These are phyloP conservation scores for Macquaria ambigua DNA, from an alignment of 2,113 vertebrate genomes.

Conservation along the genomic window DNA sequence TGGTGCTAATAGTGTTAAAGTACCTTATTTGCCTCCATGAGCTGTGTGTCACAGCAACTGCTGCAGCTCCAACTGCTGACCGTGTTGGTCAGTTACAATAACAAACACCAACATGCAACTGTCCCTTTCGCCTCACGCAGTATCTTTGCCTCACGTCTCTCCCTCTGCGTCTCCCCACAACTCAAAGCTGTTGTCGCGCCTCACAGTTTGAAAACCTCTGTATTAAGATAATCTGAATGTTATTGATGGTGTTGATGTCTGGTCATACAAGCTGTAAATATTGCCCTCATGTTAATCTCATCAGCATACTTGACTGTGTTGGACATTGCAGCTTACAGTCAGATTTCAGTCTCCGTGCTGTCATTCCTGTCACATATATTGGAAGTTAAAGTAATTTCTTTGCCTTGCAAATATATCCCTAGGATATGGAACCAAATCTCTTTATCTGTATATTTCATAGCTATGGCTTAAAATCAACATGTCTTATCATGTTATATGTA, in stretches of 20 bases:
- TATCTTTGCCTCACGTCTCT: not conserved
- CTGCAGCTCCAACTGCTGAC: not conserved
- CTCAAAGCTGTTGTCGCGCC: too few species aligned
- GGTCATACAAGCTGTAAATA: not conserved
- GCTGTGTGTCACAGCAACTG: not conserved
- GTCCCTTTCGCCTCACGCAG: not conserved
- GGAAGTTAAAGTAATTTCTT: not conserved
- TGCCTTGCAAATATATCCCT: not conserved
- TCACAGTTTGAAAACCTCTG: not conserved
- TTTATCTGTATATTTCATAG: not conserved
- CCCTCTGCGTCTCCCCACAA: not conserved
- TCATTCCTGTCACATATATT: not conserved
- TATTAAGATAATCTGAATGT: not conserved
- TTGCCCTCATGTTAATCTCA: not conserved
- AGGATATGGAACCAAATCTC: not conserved
- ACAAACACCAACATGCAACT: too few species aligned
- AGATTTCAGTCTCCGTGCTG: not conserved
- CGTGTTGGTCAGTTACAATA: too few species aligned
- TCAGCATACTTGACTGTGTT: not conserved
- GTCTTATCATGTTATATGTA: not conserved
- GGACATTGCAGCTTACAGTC: not conserved
- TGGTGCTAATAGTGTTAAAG: not conserved
- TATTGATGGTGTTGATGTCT: not conserved
- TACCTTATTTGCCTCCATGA: not conserved
- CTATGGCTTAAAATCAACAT: slow-evolving; percentile 16